Evolutionary conservation across 2,113 vertebrate genomes (phyloP).

Genomic region (Trogon surrucura): DNA sequence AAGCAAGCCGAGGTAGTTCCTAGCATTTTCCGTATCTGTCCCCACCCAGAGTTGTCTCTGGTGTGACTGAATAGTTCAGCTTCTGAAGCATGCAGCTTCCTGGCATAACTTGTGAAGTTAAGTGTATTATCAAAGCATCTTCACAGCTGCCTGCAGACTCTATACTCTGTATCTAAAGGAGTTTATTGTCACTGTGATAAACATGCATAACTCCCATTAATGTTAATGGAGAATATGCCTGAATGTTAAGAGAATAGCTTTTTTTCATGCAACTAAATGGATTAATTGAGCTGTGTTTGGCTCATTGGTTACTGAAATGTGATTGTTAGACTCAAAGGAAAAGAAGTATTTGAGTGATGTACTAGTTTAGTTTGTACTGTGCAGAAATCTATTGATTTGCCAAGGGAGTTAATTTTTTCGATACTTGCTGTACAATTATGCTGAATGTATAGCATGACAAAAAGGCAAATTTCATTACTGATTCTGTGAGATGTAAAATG

Average conservation of each 20-base stretch:
- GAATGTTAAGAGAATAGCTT: not conserved
- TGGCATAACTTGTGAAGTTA: not conserved
- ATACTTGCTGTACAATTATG: not conserved
- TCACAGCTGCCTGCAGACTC: not conserved
- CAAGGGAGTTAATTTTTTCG: not conserved
- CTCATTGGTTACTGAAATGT: constrained; percentile 1
- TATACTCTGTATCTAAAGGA: not conserved
- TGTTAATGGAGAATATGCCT: not conserved
- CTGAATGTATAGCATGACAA: not conserved
- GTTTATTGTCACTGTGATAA: not conserved
- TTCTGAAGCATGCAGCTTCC: not conserved
- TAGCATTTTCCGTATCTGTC: rapidly evolving
- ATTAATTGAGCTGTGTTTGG: constrained; percentile 36
- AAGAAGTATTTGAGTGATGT: not conserved
- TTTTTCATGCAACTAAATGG: not conserved
- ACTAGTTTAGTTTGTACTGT: not conserved
- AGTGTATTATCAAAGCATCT: not conserved
- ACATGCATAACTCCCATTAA: not conserved
- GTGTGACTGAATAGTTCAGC: not conserved
- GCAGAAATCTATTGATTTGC: not conserved
- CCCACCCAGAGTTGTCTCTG: not conserved
- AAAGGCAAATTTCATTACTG: not conserved
- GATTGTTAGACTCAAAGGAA: not conserved
- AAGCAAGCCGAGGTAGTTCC: not conserved
- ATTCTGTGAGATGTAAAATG: not conserved